These are phyloP conservation scores for Clarias magur DNA, from an alignment of 2,113 vertebrate species.

Conservation along the genomic window DNA sequence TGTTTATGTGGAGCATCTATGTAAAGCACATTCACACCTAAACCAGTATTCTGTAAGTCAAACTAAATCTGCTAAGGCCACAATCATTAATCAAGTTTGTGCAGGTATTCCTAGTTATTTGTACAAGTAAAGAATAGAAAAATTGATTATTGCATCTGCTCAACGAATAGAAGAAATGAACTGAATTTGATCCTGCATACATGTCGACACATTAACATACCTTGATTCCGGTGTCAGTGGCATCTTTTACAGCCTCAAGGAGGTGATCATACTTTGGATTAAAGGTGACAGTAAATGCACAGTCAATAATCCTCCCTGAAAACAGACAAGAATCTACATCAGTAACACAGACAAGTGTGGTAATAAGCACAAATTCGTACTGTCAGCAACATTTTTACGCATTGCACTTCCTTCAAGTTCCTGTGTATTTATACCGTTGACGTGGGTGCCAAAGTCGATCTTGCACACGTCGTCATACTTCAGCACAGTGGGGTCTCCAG, in stretches of 20 bases:
- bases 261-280: constrained; percentile 94
- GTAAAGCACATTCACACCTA: neutral
- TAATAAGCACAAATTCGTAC: neutral
- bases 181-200: neutral
- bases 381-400: neutral
- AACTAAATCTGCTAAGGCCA: no score
- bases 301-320: constrained; percentile 96
- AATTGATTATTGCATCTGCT: neutral
- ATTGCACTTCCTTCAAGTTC: neutral
- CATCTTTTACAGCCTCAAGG: constrained; percentile 95
- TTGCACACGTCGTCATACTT: constrained; percentile 96
- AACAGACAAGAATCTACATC: constrained; percentile 16
- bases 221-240: constrained; percentile 97
- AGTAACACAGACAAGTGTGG: no score
- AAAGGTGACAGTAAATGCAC: constrained; percentile 98
- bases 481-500: constrained; percentile 92
- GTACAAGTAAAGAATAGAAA: neutral
- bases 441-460: constrained; percentile 97
- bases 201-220: constrained; percentile 61
- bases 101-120: neutral
- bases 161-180: neutral
- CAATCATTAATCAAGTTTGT: no score
- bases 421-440: constrained; percentile 80
- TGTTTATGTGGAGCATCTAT: neutral
- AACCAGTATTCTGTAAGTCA: neutral